phyloP scores from a whole-genome alignment of 2,797 vertebrate genomes.

The Enteromius paludinosus region DNA sequence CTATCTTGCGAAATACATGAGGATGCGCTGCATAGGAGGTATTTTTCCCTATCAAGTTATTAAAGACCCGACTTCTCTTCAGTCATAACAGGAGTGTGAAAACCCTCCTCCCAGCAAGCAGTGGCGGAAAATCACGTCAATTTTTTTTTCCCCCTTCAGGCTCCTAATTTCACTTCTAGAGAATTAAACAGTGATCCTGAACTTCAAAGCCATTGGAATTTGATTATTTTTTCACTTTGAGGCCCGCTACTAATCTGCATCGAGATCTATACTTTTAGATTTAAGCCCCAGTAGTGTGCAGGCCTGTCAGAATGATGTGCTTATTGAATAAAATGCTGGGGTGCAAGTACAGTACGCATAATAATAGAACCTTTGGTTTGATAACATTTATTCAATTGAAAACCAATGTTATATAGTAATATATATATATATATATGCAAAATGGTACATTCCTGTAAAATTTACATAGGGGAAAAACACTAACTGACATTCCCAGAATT shows the following conservation, averaged over 20 bases:
- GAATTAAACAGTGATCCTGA: slow-evolving; percentile 63
- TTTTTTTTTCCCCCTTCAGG: slow-evolving; percentile 30
- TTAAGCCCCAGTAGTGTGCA: slow-evolving; percentile 35
- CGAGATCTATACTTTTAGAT: slow-evolving; percentile 63
- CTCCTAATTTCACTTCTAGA: slow-evolving; percentile 38
- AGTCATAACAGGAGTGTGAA: slow-evolving; percentile 13
- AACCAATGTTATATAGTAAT: background rate
- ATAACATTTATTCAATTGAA: slow-evolving; percentile 9
- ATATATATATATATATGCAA: too few relatives aligned
- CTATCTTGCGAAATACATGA: background rate
- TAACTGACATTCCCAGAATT: too few relatives aligned
- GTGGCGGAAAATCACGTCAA: slow-evolving; percentile 19
- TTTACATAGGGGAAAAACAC: too few relatives aligned
- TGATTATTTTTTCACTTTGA: slow-evolving; percentile 75
- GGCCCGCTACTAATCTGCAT: slow-evolving; percentile 59
- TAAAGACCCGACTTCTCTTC: background rate
- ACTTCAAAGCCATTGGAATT: slow-evolving; percentile 72
- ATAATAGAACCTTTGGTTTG: slow-evolving; percentile 7
- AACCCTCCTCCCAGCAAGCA: background rate
- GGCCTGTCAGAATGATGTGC: slow-evolving; percentile 41
- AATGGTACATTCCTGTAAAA: too few relatives aligned
- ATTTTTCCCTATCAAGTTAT: slow-evolving; percentile 11
- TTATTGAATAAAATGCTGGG: slow-evolving; percentile 15
- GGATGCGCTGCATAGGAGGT: background rate
- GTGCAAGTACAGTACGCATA: background rate